Percentiles rank a stretch among this genome's conserved stretches.
These are phyloP conservation scores for Vimba vimba DNA, from an alignment of 2,113 vertebrate species.

Conservation along the genomic window DNA sequence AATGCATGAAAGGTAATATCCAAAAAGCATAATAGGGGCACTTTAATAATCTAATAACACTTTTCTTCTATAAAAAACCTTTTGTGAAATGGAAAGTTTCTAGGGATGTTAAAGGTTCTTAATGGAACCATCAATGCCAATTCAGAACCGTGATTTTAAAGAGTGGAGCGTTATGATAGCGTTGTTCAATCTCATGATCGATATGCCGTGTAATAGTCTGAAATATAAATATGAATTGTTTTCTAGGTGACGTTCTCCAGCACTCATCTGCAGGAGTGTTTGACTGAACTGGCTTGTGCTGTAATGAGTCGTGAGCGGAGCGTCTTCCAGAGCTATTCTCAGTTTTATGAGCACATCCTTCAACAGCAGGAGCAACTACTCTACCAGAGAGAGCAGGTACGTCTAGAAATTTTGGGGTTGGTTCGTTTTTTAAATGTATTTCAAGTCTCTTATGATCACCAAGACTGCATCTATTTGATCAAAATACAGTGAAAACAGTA, in stretches of 20 bases:
- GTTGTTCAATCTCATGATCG: background rate
- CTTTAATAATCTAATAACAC: no score
- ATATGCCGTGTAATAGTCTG: background rate
- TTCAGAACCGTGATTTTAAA: background rate
- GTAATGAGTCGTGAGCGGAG: slow-evolving; percentile 73
- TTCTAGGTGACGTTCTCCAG: slow-evolving; percentile 69
- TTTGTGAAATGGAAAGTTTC: background rate
- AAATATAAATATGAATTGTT: background rate
- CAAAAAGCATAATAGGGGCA: no score
- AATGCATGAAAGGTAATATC: no score
- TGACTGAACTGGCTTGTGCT: slow-evolving; percentile 70
- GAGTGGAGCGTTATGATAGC: background rate
- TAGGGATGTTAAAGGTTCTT: background rate
- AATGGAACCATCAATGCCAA: background rate
- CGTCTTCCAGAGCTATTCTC: slow-evolving; percentile 76
- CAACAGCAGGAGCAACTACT: slow-evolving; percentile 70
- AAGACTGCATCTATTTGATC: background rate
- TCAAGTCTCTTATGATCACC: background rate
- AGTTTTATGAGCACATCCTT: slow-evolving; percentile 78
- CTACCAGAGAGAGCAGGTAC: slow-evolving; percentile 71
- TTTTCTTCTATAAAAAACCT: background rate
- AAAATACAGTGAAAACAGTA: background rate
- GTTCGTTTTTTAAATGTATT: no score
- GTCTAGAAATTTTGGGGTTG: background rate
- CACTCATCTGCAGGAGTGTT: slow-evolving; percentile 72